phyloP scores from a whole-genome alignment of 2,888 invertebrate species.

The Drosophila subsilvestris region DNA sequence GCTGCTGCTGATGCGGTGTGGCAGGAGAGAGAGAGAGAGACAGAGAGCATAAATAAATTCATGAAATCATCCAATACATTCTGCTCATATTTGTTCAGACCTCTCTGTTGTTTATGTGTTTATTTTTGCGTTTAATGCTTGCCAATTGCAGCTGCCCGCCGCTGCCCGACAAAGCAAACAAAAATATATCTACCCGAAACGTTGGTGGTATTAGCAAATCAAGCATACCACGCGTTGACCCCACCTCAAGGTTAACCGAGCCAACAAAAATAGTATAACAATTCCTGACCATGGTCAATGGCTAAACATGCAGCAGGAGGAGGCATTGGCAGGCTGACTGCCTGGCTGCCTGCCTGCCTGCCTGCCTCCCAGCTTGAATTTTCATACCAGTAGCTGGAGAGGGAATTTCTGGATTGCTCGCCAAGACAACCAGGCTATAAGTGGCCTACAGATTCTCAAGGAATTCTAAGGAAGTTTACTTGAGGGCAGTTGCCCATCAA shows the following conservation, averaged over 20 bases:
- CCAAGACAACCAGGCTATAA: no score
- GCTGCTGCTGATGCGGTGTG: constrained; percentile 18
- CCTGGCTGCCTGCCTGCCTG: neutral
- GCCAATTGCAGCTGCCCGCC: constrained; percentile 56
- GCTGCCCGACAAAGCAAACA: constrained; percentile 22
- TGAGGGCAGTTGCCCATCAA: no score
- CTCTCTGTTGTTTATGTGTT: constrained; percentile 45
- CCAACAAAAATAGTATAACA: neutral
- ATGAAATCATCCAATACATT: constrained; percentile 55
- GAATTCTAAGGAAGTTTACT: neutral
- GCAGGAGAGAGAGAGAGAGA: constrained; percentile 16
- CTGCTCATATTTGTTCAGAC: constrained; percentile 45
- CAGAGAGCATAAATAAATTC: constrained; percentile 57
- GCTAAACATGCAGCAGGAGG: neutral
- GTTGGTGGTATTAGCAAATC: constrained; percentile 31
- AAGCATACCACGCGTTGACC: constrained; percentile 16
- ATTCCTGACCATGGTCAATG: constrained; percentile 71
- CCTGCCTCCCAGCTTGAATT: no score
- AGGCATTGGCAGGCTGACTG: no score
- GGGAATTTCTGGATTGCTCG: no score
- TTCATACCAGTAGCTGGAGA: no score
- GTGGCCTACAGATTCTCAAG: neutral
- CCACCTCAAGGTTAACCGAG: constrained; percentile 46
- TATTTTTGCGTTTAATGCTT: constrained; percentile 62
- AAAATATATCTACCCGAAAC: neutral